Conservation (phyloP, 2,888 invertebrate genomes). For the Drosophila paracracens region DNA sequence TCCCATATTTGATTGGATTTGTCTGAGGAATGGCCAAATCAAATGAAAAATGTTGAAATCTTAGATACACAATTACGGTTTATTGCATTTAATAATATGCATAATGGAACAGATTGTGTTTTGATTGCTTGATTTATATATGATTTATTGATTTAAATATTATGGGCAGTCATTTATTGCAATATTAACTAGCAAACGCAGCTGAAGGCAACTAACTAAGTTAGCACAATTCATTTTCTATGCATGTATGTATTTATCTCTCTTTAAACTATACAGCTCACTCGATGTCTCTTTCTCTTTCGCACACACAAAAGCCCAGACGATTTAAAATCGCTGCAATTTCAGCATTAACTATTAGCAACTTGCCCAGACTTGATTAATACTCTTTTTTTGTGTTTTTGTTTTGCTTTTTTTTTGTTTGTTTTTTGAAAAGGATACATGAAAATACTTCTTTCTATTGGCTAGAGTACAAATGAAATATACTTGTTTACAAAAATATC, state of each 20-base stretch:
- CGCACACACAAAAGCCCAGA: slow-evolving; percentile 7
- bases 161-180: slow-evolving; percentile 40
- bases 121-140: slow-evolving; percentile 15
- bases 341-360: slow-evolving; percentile 25
- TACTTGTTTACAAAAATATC: slow-evolving; percentile 61
- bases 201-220: slow-evolving; percentile 41
- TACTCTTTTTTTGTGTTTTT: slow-evolving; percentile 20
- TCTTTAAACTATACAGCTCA: slow-evolving; percentile 49
- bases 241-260: slow-evolving; percentile 27
- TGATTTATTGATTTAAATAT: slow-evolving; percentile 6
- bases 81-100: slow-evolving; percentile 31
- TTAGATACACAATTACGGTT: slow-evolving; percentile 29
- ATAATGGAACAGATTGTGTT: slow-evolving; percentile 24
- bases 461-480: slow-evolving; percentile 44
- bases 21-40: neutral
- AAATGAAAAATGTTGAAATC: neutral
- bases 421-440: slow-evolving; percentile 17
- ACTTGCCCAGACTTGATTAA: slow-evolving; percentile 35
- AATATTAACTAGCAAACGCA: slow-evolving; percentile 31
- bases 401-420: neutral
- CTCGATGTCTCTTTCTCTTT: slow-evolving; percentile 42
- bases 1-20: neutral
- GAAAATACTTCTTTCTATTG: slow-evolving; percentile 18
- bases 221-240: slow-evolving; percentile 50
- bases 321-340: slow-evolving; percentile 42